Evolutionary conservation across 2,113 vertebrate species (phyloP).

Genomic region (Protomyctophum bolini): DNA sequence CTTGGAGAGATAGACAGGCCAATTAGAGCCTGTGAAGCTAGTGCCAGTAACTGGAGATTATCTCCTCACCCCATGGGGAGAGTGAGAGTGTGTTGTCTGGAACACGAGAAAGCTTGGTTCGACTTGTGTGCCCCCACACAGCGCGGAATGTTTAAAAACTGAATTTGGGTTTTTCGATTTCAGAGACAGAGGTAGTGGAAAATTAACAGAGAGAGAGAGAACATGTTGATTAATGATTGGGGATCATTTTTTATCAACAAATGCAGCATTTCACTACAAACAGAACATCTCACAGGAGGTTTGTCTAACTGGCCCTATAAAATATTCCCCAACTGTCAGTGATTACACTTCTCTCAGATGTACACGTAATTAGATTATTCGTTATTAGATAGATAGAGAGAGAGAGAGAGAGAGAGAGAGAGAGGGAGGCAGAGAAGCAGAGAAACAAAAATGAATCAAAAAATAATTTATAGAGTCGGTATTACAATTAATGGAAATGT

Average conservation of each 20-base stretch:
- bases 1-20: slow-evolving; percentile 26
- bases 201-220: slow-evolving; percentile 11
- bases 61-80: slow-evolving; percentile 26
- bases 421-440: not conserved
- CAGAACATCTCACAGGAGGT: slow-evolving; percentile 38
- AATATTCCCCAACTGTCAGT: slow-evolving; percentile 53
- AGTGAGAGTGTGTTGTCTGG: slow-evolving; percentile 10
- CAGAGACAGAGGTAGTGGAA: too few species aligned
- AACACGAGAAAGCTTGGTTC: not conserved
- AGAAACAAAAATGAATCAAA: slow-evolving; percentile 20
- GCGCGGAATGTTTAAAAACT: too few species aligned
- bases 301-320: slow-evolving; percentile 49
- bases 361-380: slow-evolving; percentile 71
- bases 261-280: slow-evolving; percentile 9
- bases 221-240: slow-evolving; percentile 12
- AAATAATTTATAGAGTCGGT: slow-evolving; percentile 26
- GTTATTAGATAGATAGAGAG: slow-evolving; percentile 53
- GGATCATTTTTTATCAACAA: too few species aligned
- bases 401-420: slow-evolving; percentile 17
- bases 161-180: too few species aligned
- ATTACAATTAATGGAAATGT: slow-evolving; percentile 5
- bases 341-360: slow-evolving; percentile 59
- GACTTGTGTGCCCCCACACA: too few species aligned
- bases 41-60: slow-evolving; percentile 22
- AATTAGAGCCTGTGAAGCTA: slow-evolving; percentile 36